Conservation (phyloP, 1,140 invertebrate species). For the Bombus confusus region DNA sequence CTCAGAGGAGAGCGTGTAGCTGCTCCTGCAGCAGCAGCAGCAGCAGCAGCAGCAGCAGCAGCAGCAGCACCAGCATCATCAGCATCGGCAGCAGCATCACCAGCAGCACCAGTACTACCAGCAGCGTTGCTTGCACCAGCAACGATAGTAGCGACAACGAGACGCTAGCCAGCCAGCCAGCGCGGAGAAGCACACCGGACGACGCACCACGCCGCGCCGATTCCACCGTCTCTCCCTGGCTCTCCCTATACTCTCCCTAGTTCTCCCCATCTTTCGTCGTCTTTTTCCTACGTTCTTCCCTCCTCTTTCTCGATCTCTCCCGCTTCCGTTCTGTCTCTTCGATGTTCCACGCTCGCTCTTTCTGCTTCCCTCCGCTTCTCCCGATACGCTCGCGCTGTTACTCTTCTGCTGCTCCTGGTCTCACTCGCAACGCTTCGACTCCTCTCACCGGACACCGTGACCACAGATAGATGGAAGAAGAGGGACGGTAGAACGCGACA, state of each 20-base stretch:
- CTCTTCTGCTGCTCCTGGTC: not conserved
- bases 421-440: constrained; percentile 39
- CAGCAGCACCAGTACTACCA: constrained; percentile 8
- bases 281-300: not conserved
- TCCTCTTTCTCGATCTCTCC: constrained; percentile 22
- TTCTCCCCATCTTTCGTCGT: not conserved
- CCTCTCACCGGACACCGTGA: constrained; percentile 50
- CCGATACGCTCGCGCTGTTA: not conserved
- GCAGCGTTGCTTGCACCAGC: constrained; percentile 17
- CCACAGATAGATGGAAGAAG: constrained; percentile 10
- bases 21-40: constrained; percentile 58
- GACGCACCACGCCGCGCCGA: not conserved
- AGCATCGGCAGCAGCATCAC: constrained; percentile 47
- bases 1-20: constrained; percentile 61
- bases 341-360: not conserved
- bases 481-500: not conserved
- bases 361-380: not conserved
- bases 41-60: constrained; percentile 43
- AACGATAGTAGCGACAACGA: constrained; percentile 20
- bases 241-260: not conserved
- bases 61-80: constrained; percentile 30
- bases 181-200: constrained; percentile 23
- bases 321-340: constrained; percentile 19
- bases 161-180: constrained; percentile 18
- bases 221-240: constrained; percentile 1